Conservation (phyloP, 2,888 invertebrate genomes). For the Papilio demoleus region DNA sequence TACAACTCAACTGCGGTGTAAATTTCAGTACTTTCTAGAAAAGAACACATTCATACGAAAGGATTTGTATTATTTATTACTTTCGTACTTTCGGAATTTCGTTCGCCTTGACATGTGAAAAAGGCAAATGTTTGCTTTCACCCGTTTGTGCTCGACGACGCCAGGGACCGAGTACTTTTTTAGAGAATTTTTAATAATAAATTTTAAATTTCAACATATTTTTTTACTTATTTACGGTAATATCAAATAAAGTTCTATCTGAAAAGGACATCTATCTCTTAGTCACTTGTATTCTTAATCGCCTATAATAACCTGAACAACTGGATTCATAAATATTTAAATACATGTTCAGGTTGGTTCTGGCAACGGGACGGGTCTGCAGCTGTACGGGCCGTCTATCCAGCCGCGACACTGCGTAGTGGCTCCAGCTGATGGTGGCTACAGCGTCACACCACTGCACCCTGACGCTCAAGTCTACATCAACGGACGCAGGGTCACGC, state of each 20-base stretch:
- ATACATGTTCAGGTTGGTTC: conserved; percentile 86
- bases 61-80: conserved; percentile 15
- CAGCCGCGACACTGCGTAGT: conserved; percentile 98
- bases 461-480: conserved; percentile 97
- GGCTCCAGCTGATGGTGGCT: conserved; percentile 95
- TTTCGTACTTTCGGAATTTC: conserved; percentile 1
- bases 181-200: neutral
- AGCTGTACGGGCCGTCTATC: conserved; percentile 94
- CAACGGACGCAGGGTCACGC: conserved; percentile 95
- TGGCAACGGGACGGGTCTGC: conserved; percentile 90
- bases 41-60: neutral
- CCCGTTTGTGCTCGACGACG: neutral
- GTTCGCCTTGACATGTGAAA: conserved; percentile 8
- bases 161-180: neutral
- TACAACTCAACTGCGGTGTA: neutral
- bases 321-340: no score
- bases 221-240: neutral
- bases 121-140: neutral
- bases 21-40: neutral
- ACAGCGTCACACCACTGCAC: conserved; percentile 96
- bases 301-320: no score
- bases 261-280: no score
- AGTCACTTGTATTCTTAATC: no score
- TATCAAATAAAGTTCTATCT: no score
- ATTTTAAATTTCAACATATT: neutral